phyloP scores from a whole-genome alignment of 2,888 invertebrate genomes.

The Polydrusus tereticollis region DNA sequence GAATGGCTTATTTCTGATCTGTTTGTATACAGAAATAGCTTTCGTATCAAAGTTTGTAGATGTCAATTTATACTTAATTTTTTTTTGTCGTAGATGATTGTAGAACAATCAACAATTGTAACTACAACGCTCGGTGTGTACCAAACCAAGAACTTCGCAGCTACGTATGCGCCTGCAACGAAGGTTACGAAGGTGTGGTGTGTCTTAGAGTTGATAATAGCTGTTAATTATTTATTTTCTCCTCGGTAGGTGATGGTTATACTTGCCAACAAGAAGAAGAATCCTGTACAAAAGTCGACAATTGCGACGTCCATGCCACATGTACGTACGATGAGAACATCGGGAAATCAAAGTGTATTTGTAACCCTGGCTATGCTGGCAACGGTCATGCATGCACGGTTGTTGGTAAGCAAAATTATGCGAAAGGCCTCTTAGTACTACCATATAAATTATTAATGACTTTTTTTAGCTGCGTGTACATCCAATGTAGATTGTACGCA shows the following conservation, averaged over 20 bases:
- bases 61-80: background rate
- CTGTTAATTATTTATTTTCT: conserved; percentile 65
- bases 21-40: no score
- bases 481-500: conserved; percentile 76
- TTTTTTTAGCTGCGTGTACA: conserved; percentile 69
- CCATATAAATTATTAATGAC: no score
- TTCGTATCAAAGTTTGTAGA: no score
- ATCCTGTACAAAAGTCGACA: conserved; percentile 72
- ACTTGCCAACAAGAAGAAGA: conserved; percentile 74
- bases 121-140: conserved; percentile 84
- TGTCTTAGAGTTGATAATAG: background rate
- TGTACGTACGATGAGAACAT: conserved; percentile 79
- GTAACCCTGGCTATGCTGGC: conserved; percentile 85
- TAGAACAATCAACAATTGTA: conserved; percentile 82
- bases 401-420: conserved; percentile 66
- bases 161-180: conserved; percentile 82
- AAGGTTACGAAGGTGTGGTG: conserved; percentile 64
- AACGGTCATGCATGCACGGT: conserved; percentile 84
- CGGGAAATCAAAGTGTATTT: conserved; percentile 80
- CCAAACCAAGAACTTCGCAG: conserved; percentile 68
- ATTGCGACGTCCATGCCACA: conserved; percentile 81
- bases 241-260: conserved; percentile 84
- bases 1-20: no score
- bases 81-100: conserved; percentile 66
- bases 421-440: no score